A percentile compares a stretch with the other conserved stretches of the same genome.
phyloP scores from a whole-genome alignment of 2,888 invertebrate genomes.

The Ethmia dodecea region DNA sequence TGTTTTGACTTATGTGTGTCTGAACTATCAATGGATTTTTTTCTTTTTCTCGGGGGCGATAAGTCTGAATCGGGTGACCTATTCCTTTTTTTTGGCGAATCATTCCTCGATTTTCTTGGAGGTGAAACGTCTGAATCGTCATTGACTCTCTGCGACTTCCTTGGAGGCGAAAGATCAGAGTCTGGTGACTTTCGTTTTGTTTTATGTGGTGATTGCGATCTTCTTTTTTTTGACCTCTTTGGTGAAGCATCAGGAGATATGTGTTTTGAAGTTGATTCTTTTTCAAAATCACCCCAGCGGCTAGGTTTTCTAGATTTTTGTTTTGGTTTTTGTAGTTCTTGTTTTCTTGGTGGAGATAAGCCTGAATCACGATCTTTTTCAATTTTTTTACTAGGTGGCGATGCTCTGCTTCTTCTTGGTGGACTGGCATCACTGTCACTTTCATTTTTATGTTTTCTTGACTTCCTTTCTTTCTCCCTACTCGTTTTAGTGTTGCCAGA shows the following conservation, averaged over 20 bases:
- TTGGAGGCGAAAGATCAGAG: conserved; percentile 30
- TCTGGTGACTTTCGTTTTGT: conserved; percentile 16
- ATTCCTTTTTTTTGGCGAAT: conserved; percentile 14
- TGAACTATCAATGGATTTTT: conserved; percentile 5
- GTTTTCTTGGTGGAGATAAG: conserved; percentile 31
- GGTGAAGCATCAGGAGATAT: conserved; percentile 15
- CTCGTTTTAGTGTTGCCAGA: no score
- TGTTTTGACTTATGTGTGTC: conserved; percentile 17
- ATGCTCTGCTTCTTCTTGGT: conserved; percentile 31
- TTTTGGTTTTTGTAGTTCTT: conserved; percentile 19
- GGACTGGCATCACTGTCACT: conserved; percentile 61
- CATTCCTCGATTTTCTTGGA: conserved; percentile 33
- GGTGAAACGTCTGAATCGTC: conserved; percentile 42
- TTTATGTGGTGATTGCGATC: conserved; percentile 15
- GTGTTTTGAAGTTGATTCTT: conserved; percentile 2
- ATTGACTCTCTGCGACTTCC: conserved; percentile 11
- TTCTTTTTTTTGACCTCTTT: conserved; percentile 11
- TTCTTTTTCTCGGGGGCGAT: conserved; percentile 13
- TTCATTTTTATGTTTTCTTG: conserved; percentile 21
- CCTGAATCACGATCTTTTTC: conserved; percentile 27
- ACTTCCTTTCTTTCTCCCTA: conserved; percentile 4
- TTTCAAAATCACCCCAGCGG: conserved; percentile 35
- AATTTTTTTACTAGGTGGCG: conserved; percentile 15
- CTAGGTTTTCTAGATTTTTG: conserved; percentile 32
- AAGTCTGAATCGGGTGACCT: conserved; percentile 20